Evolutionary conservation across 2,797 vertebrate species (phyloP), one percentile per base, ranked within the genome.

Genomic region (Aeoliscus strigatus): DNA sequence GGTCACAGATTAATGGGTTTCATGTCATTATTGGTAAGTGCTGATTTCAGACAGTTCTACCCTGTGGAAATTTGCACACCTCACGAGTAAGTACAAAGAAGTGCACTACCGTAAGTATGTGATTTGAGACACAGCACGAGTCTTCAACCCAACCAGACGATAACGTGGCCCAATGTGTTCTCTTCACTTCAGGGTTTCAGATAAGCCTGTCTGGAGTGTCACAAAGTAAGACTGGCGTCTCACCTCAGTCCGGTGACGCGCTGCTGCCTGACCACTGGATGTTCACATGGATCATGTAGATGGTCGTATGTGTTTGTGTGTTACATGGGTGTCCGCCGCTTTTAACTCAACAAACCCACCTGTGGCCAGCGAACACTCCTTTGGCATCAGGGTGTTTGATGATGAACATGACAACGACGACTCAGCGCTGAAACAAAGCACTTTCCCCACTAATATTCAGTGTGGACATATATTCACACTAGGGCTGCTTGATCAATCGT

Each of bases 191-290:
- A 92, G 90, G 87, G 76, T 92, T 93, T 92, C 90, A 91, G 89
- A 90, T 91, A 89, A 92, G 88, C 86, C 89, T 91, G 81, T 90
- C 87, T 90, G 89, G 88, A 90, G 89, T 90, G 69, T 77, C 88
- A 75, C 88, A 89, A 89, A 91, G 87, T 87, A 92, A 92, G 78
- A 66, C 59, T 52, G 4, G 44, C 65, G 42, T 39, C 8, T n/a
- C 39, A 36, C 46, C 48, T 77, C 66, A 62, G 40, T 77, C 12
- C 14, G 49, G 27, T 7, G 36, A 3, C 7, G 11, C 5, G 13
- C 31, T n/a, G 21, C 33, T 51, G n/a, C n/a, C n/a, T n/a, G n/a
- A n/a, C n/a, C n/a, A n/a, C n/a, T n/a, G n/a, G n/a, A n/a, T n/a
- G n/a, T n/a, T n/a, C n/a, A n/a, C n/a, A n/a, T n/a, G n/a, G n/a